Evolutionary conservation across 1,140 invertebrate genomes (phyloP).

Genomic region (Anastatus disparis): DNA sequence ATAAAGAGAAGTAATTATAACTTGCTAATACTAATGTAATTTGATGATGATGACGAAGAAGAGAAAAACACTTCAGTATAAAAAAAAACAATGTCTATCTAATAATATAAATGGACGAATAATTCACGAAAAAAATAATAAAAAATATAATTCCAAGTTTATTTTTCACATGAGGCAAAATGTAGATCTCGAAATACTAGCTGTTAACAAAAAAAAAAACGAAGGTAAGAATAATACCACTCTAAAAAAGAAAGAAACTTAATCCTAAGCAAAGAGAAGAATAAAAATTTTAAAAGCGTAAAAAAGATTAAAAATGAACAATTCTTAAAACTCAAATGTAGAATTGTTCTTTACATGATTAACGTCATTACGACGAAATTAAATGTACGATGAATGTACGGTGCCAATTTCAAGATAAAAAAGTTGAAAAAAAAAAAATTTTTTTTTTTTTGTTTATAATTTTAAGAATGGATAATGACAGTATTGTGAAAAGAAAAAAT

Average conservation of each 20-base stretch:
- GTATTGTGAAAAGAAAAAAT: background rate
- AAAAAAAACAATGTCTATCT: too few species aligned
- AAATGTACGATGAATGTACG: conserved; percentile 38
- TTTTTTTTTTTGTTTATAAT: too few species aligned
- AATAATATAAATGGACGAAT: background rate
- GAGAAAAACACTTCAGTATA: too few species aligned
- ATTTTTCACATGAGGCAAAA: conserved; percentile 51
- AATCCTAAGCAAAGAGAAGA: background rate
- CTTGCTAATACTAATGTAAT: too few species aligned
- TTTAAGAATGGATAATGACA: too few species aligned
- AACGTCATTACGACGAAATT: background rate
- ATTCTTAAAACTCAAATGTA: conserved; percentile 2
- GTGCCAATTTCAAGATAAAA: conserved; percentile 34
- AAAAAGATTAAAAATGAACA: background rate
- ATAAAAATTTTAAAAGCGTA: background rate
- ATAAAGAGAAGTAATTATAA: too few species aligned
- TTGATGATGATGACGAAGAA: too few species aligned
- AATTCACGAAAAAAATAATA: too few species aligned
- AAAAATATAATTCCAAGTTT: conserved; percentile 40
- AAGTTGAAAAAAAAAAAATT: too few species aligned
- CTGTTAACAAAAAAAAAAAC: background rate
- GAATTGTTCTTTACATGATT: background rate
- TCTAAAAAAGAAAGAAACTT: background rate
- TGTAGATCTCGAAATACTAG: conserved; percentile 14
- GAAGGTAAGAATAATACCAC: background rate